A percentile compares a stretch with the other conserved stretches of the same genome.
Evolutionary conservation across 2,888 invertebrate species (phyloP).

Genomic region (Amphipyra tragopoginis): DNA sequence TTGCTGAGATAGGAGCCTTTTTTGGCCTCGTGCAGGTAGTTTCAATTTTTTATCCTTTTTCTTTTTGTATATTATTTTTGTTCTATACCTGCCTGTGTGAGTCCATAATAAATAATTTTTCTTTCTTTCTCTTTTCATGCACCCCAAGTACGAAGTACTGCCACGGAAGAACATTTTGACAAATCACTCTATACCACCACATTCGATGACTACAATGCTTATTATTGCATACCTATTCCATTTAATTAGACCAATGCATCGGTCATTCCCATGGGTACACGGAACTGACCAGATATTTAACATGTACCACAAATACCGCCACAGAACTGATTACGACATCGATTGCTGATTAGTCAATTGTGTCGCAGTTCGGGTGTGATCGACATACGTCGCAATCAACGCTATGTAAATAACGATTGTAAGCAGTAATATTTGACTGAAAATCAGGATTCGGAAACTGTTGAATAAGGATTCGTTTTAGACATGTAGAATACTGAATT

Average conservation of each 20-base stretch:
- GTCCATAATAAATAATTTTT: too few relatives aligned
- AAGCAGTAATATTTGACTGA: conserved; percentile 11
- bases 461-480: background rate
- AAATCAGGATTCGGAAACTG: background rate
- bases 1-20: too few relatives aligned
- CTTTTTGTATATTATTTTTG: too few relatives aligned
- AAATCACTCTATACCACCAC: too few relatives aligned
- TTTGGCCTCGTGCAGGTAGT: too few relatives aligned
- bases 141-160: too few relatives aligned
- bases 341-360: conserved; percentile 52
- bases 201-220: too few relatives aligned
- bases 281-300: conserved; percentile 11
- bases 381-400: conserved; percentile 45
- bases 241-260: background rate
- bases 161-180: too few relatives aligned
- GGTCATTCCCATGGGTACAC: background rate
- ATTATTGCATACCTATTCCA: background rate
- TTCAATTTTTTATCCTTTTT: too few relatives aligned
- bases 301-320: conserved; percentile 9
- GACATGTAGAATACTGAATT: too few relatives aligned
- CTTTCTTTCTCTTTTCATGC: too few relatives aligned
- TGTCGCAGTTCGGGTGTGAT: conserved; percentile 21
- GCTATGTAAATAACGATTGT: conserved; percentile 33
- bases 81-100: too few relatives aligned
- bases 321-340: conserved; percentile 28